Evolutionary conservation across 2,113 vertebrate genomes (phyloP), one percentile per base, ranked within the genome.

Genomic region (Etheostoma cragini): DNA sequence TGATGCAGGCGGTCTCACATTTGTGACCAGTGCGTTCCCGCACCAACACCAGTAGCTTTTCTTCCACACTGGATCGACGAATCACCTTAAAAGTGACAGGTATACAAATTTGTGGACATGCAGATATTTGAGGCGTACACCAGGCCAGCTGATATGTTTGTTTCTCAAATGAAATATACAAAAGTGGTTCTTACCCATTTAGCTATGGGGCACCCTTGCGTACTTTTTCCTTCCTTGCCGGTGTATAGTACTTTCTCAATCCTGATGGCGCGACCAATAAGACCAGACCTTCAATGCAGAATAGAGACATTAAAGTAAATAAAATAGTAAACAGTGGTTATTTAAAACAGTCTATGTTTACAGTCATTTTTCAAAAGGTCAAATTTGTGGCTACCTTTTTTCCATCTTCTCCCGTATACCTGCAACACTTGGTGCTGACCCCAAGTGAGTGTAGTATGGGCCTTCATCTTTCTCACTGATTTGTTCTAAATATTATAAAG

Each of bases 401-500:
- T 99, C 98, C 97, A 99, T 97, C 84, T 95, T 90, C 91, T 97
- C 96, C 87, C 98, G 96, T 94, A 99, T 97, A 91, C 95, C 95
- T 92, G 97, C 93, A 90, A 99, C 95, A 93, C 94, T 98, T 79
- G 97, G 96, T 90, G 97, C 97, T 93, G 98, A 96, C 91, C 98
- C 98, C 92, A 99, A 95, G 90, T 99, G 98, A 86, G 97, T 99
- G 94, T 99, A 99, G 95, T 98, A 99, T 85, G 98, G 98, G 78
- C 97, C 98, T 95, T 99, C 98, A 91, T 99, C 98, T 95, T 98
- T 99, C 93, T 98, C 98, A 95, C 96, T 97, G 90, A 99, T 97
- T 97, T 99, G 97, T 88, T 99, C 98, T 99, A 93, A 72, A 75
- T 58, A 65, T 22, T 67, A 87, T 35, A 77, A 72, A 80, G 24